Base-by-base conservation (phyloP, 2,888 invertebrate species). In the Drosophila percnosoma region DNA sequence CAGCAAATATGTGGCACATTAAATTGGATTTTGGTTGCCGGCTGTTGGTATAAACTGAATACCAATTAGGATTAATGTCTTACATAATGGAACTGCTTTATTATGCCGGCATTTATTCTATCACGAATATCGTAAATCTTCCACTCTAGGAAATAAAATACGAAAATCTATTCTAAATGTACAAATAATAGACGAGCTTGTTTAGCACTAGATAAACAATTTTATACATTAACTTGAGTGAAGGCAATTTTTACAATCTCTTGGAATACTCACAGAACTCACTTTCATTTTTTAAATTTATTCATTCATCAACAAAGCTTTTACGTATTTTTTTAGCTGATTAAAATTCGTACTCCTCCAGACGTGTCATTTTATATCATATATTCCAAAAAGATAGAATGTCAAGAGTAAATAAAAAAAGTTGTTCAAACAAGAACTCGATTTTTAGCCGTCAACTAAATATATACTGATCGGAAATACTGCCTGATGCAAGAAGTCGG, bases 1-100 rank as follows among this genome's bases (percentile, higher is more conserved):
- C 40, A 40, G 34, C 80, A 24, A 63, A 61, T 59, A 61, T 13
- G 29, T 42, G 59, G 80, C 55, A 77, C 80, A 76, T 80, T 77
- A 75, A 80, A 53, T 52, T 49, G 61, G 45, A n/a, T 58, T 64
- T 58, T 31, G 40, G 53, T 40, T 58, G 15, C 54, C 65, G 80
- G 65, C 52, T 63, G 76, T 55, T 55, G 31, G 80, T 60, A 63
- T 75, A 63, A 77, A 52, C 61, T 70, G 34, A 66, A 63, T 80
- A 76, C 63, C 62, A 62, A 80, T 62, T 59, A 10, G 70, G 42
- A 59, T 69, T 75, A 68, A 59, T 63, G 15, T 63, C 59, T 53
- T 64, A 80, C 53, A 68, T 51, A 79, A 58, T 67, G 57, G 38
- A 63, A 55, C 52, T 62, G 75, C 59, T 29, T 38, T 73, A 53